Evolutionary conservation across 2,888 invertebrate genomes (phyloP).

Genomic region (Dorcus hopei): DNA sequence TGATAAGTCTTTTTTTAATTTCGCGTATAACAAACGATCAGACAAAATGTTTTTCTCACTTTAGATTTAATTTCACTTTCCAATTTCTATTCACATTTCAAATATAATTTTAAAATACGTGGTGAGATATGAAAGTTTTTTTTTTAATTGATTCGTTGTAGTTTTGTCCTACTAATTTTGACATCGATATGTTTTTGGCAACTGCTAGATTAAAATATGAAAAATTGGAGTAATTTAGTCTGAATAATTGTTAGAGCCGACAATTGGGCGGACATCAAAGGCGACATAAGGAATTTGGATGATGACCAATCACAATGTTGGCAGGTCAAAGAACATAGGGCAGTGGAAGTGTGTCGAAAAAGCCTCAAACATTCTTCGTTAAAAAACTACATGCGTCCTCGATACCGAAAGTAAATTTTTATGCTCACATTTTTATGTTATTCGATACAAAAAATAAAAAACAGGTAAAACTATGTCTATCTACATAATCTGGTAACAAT

Average conservation of each 20-base stretch:
- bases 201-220: too few species aligned
- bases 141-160: too few species aligned
- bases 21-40: too few species aligned
- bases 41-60: too few species aligned
- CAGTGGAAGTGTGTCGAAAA: constrained; percentile 24
- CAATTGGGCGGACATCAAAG: constrained; percentile 32
- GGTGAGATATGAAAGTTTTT: too few species aligned
- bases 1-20: too few species aligned
- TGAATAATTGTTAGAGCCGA: constrained; percentile 13
- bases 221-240: too few species aligned
- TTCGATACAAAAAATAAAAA: constrained; percentile 41
- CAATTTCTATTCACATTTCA: too few species aligned
- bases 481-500: constrained; percentile 44
- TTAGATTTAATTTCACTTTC: too few species aligned
- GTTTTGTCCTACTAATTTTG: too few species aligned
- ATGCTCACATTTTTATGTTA: constrained; percentile 10
- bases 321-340: constrained; percentile 24
- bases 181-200: too few species aligned
- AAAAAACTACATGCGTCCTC: constrained; percentile 38
- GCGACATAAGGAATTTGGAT: constrained; percentile 50
- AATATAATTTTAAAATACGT: too few species aligned
- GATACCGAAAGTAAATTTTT: neutral
- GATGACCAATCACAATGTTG: constrained; percentile 43
- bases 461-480: constrained; percentile 47
- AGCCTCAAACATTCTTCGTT: constrained; percentile 40